These are phyloP conservation scores for Frankliniella intonsa DNA, from an alignment of 2,888 invertebrate genomes.

Conservation along the genomic window DNA sequence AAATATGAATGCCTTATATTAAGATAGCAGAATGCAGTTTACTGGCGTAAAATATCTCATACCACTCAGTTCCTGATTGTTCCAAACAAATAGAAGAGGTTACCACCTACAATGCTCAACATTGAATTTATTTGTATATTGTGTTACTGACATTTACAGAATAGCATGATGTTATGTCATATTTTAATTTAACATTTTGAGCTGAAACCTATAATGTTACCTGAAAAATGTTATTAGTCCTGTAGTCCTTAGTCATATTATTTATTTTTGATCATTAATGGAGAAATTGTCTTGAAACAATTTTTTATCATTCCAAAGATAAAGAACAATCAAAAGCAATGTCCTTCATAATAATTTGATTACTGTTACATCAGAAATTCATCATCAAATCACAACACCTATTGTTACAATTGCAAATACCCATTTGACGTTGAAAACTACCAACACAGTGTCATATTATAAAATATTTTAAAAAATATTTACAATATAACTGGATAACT, in stretches of 20 bases:
- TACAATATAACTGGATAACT: neutral
- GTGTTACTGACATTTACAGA: neutral
- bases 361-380: neutral
- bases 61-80: neutral
- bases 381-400: too few relatives aligned
- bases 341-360: neutral
- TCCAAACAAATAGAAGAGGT: neutral
- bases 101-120: neutral
- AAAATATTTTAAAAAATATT: neutral
- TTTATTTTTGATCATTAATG: slow-evolving; percentile 24
- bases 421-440: too few relatives aligned
- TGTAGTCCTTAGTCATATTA: neutral
- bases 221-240: slow-evolving; percentile 3
- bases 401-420: too few relatives aligned
- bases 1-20: neutral
- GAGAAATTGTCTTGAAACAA: neutral
- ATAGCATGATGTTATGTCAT: neutral
- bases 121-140: neutral
- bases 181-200: neutral
- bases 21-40: neutral
- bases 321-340: neutral
- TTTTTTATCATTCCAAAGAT: neutral
- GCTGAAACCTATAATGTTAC: neutral
- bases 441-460: too few relatives aligned
- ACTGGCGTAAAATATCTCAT: neutral